A percentile compares a stretch with the other conserved stretches of the same genome.
Evolutionary conservation across 1,140 invertebrate species (phyloP).

Genomic region (Pentalonia nigronervosa): DNA sequence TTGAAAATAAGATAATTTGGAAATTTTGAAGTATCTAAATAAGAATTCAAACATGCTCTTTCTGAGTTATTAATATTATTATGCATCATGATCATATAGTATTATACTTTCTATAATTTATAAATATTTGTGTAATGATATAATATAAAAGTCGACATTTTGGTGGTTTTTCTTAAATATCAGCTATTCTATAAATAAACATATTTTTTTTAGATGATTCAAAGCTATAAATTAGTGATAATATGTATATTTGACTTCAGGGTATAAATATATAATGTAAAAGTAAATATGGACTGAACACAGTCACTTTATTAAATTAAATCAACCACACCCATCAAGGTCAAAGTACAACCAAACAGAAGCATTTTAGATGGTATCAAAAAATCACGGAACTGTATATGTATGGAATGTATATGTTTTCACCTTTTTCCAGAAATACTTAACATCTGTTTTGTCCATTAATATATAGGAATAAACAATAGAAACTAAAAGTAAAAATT

Average conservation of each 20-base stretch:
- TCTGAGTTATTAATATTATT: no score
- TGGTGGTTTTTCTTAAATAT: neutral
- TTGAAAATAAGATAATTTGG: no score
- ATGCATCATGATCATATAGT: no score
- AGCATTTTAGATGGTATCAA: neutral
- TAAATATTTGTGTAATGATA: neutral
- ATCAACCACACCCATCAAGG: conserved; percentile 13
- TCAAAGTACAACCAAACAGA: neutral
- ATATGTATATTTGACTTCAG: neutral
- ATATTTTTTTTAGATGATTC: neutral
- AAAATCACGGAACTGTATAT: neutral
- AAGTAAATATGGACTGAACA: neutral
- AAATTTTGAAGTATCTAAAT: no score
- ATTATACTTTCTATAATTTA: neutral
- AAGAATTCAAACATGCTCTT: no score
- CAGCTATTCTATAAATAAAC: neutral
- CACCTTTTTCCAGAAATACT: neutral
- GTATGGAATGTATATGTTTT: no score
- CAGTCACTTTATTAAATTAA: neutral
- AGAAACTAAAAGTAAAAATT: neutral
- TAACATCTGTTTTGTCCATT: neutral
- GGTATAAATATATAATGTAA: neutral
- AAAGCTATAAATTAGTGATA: neutral
- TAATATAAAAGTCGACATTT: neutral
- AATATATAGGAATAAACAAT: neutral